Evolutionary conservation across 1,140 invertebrate genomes (phyloP).

Genomic region (Brachionus asplanchnoidis): DNA sequence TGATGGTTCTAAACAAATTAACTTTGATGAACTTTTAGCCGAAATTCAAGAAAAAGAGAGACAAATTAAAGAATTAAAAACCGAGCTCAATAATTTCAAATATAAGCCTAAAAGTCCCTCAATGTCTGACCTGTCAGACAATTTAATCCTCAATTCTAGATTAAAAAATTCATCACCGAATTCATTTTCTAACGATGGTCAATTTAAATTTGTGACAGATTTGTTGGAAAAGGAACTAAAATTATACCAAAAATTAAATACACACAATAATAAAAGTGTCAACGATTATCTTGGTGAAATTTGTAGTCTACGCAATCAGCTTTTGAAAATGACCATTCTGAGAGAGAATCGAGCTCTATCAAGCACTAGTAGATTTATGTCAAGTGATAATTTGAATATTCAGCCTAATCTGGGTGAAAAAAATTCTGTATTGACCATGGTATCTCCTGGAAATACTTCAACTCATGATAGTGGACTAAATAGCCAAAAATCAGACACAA

Average conservation of each 20-base stretch:
- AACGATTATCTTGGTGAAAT: not conserved
- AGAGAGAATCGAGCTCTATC: not conserved
- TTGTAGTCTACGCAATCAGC: not conserved
- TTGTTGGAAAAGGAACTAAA: conserved; percentile 12
- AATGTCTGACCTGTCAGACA: not conserved
- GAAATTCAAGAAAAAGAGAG: not conserved
- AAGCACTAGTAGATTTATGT: not conserved
- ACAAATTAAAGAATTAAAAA: conserved; percentile 12
- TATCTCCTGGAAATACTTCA: not conserved
- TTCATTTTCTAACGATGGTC: not conserved
- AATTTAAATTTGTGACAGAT: not conserved
- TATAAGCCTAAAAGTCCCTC: not conserved
- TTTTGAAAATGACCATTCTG: not conserved
- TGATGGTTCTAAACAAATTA: not conserved
- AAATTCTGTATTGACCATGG: not conserved
- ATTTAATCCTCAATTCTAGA: not conserved
- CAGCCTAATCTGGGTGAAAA: not conserved
- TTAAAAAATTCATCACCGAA: not conserved
- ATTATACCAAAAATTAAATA: conserved; percentile 9
- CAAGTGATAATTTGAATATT: conserved; percentile 7
- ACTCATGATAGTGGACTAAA: not conserved
- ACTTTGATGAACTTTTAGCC: not conserved
- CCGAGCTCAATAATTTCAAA: not conserved
- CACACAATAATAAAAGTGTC: not conserved
- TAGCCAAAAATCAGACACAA: conserved; percentile 19